Evolutionary conservation across 2,113 vertebrate genomes (phyloP), one percentile per base, ranked within the genome.

Genomic region (Hypocryptadius cinnamomeus): DNA sequence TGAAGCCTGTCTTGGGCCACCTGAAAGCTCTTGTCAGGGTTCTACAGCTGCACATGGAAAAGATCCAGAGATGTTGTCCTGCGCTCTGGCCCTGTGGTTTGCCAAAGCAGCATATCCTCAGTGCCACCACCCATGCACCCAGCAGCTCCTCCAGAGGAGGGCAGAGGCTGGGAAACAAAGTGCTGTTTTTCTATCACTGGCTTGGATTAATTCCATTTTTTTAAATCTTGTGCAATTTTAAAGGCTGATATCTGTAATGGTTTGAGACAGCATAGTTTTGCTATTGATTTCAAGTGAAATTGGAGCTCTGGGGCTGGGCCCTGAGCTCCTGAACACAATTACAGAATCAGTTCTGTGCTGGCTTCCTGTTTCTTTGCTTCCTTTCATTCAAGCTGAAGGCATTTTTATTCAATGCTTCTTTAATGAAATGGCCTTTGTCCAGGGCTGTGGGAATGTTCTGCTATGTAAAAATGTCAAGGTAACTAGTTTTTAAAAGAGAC

Each of bases 311-410:
- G 17, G 22, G 8, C n/a, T 84, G 51, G 17, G 51, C 27, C 7
- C 8, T 82, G 54, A 59, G 68, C 48, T 89, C 51, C 53, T 45
- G n/a, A 60, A 28, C 22, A 22, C 40, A 50, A 27, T 60, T 89
- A 65, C 30, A 54, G 59, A 61, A 66, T 42, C 11, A 27, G 37
- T 31, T 54, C 54, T 66, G 56, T 69, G 42, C 42, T 82, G 92
- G 65, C 35, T 83, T 87, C 53, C 33, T 70, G 2, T 74, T 84
- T 79, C 66, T 69, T 71, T 70, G 27, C 50, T 79, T 61, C 24
- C 66, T 69, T 85, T 77, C 87, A 79, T 69, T 94, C 79, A 76
- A 79, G 79, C 27, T 92, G 71, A 91, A 77, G 54, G 59, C 54
- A 48, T 83, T 96, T 93, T 87, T 74, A 48, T 77, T 90, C 71